These are phyloP conservation scores for Ruditapes philippinarum DNA, from an alignment of 1,140 invertebrate species.

Conservation along the genomic window DNA sequence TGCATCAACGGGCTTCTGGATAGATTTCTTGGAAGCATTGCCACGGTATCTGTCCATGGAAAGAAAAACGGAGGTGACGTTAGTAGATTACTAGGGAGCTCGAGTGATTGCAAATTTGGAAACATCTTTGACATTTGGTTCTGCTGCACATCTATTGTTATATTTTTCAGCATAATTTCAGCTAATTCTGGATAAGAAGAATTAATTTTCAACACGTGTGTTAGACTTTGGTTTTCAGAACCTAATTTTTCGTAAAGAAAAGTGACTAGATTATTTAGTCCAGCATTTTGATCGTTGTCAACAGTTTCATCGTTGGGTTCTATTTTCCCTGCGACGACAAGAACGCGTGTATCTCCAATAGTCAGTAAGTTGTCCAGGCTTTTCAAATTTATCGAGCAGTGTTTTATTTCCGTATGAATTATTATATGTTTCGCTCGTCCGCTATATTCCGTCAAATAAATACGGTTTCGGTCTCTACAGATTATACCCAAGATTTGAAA, in stretches of 20 bases:
- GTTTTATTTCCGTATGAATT: slow-evolving; percentile 29
- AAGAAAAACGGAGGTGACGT: slow-evolving; percentile 65
- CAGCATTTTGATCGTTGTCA: too few species aligned
- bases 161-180: slow-evolving; percentile 65
- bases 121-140: slow-evolving; percentile 48
- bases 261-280: neutral
- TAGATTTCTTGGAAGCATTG: slow-evolving; percentile 60
- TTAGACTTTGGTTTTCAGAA: neutral
- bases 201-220: slow-evolving; percentile 45
- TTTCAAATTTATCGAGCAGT: neutral
- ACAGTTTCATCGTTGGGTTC: neutral
- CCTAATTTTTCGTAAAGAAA: neutral
- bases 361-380: slow-evolving; percentile 12
- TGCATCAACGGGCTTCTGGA: slow-evolving; percentile 66
- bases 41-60: slow-evolving; percentile 66
- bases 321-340: neutral
- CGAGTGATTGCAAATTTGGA: slow-evolving; percentile 74
- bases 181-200: slow-evolving; percentile 39
- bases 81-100: slow-evolving; percentile 70
- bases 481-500: neutral
- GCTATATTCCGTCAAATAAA: neutral
- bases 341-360: neutral
- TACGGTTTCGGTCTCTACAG: neutral
- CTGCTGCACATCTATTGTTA: slow-evolving; percentile 58
- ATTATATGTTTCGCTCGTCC: neutral